Conservation (phyloP, 2,797 vertebrate species). For the Enteromius paludinosus region DNA sequence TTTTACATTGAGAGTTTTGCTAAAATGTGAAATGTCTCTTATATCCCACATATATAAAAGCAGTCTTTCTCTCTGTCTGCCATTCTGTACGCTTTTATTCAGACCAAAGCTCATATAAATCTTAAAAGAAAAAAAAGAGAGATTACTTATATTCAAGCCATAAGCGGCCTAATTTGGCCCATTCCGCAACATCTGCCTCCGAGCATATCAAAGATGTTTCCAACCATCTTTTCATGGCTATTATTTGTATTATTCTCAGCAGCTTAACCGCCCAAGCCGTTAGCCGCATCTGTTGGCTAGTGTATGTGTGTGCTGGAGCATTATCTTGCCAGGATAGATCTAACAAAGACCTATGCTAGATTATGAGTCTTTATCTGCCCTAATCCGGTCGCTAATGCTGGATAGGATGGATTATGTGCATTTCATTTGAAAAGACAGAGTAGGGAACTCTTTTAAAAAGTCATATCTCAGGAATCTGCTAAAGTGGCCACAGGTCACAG, state of each 20-base stretch:
- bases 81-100: slow-evolving; percentile 32
- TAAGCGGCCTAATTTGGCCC: slow-evolving; percentile 73
- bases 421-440: slow-evolving; percentile 80
- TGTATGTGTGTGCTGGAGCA: slow-evolving; percentile 57
- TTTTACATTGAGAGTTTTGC: slow-evolving; percentile 24
- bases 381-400: slow-evolving; percentile 81
- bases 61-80: slow-evolving; percentile 7
- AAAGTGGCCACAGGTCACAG: slow-evolving; percentile 53
- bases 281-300: slow-evolving; percentile 64
- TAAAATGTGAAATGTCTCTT: slow-evolving; percentile 35
- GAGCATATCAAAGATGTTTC: slow-evolving; percentile 62
- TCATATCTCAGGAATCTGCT: slow-evolving; percentile 75
- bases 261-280: slow-evolving; percentile 68
- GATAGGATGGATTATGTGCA: slow-evolving; percentile 80
- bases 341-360: slow-evolving; percentile 78
- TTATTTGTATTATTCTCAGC: slow-evolving; percentile 73
- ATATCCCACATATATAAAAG: slow-evolving; percentile 10
- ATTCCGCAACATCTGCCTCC: slow-evolving; percentile 69
- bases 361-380: slow-evolving; percentile 80
- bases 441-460: slow-evolving; percentile 77
- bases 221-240: slow-evolving; percentile 58
- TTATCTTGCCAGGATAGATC: slow-evolving; percentile 60
- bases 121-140: slow-evolving; percentile 60
- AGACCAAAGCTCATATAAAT: slow-evolving; percentile 52
- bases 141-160: slow-evolving; percentile 65